Evolutionary conservation across 2,888 invertebrate genomes (phyloP), one percentile per base, ranked within the genome.

Genomic region (Aspidiotus rigidus): DNA sequence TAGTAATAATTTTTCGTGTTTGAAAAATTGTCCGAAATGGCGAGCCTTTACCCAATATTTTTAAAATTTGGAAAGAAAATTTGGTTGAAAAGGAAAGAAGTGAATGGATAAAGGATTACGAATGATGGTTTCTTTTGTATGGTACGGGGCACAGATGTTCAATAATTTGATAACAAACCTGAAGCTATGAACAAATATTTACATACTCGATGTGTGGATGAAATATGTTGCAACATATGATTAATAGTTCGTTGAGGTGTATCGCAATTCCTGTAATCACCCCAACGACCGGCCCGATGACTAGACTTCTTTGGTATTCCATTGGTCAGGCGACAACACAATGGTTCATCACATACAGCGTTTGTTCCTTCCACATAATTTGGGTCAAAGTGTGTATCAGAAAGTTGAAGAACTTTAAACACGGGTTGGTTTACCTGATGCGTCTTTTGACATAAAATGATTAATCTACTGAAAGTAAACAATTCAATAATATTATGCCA

Each of bases 371-470:
- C 90, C 71, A 87, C 85, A 77, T 98, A 98, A 76, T 91, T 89
- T 0, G 93, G 91, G 80, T 98, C 98, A 76, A 90, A 90, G 78
- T 98, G 98, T 0, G 96, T 93, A 77, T 98, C 98, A 0, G 95
- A 93, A 73, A 98, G 83, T 77, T 98, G 97, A 9, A 98, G 82
- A 15, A 97, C 93, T 81, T 94, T 93, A 77, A 93, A 90, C 49
- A 86, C 86, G 7, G 90, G 89, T 0, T 88, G 88, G 72, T 84
- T 85, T 42, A 60, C 44, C 67, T 61, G 54, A n/a, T 28, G 15
- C 41, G 16, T 13, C 9, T 39, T 2, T 10, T 15, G 49, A n/a
- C 49, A 3, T 2, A 13, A 2, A 49, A 11, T 10, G 49, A 49
- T 49, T 13, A 13, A 10, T 57, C 57, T 3, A 57, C 57, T n/a